phyloP scores from a whole-genome alignment of 2,113 vertebrate genomes.

The Corythornis madagascariensis region DNA sequence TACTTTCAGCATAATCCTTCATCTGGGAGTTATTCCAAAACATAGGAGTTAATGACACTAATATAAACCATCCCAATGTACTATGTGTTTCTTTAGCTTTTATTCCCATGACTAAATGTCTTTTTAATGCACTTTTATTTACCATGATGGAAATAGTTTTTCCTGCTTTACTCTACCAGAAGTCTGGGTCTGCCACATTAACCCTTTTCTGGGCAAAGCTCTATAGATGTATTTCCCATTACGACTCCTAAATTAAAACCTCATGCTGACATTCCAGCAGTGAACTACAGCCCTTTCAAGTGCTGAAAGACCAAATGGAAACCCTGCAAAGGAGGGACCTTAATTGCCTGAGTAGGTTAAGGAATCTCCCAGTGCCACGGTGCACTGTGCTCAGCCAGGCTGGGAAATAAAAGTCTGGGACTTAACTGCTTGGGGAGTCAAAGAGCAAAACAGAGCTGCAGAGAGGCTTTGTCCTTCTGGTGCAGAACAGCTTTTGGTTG shows the following conservation, averaged over 20 bases:
- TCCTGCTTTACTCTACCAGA: slow-evolving; percentile 49
- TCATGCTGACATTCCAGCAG: slow-evolving; percentile 41
- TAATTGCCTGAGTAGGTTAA: background rate
- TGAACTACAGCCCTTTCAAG: background rate
- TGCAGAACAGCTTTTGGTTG: accelerated
- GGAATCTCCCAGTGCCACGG: background rate
- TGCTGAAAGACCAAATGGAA: background rate
- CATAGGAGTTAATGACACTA: slow-evolving; percentile 74
- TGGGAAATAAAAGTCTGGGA: background rate
- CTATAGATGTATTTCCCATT: background rate
- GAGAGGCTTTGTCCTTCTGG: background rate
- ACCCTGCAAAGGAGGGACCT: background rate
- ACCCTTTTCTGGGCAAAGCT: slow-evolving; percentile 37
- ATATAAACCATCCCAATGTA: slow-evolving; percentile 73
- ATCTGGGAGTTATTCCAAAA: slow-evolving; percentile 79
- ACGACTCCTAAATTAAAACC: slow-evolving; percentile 21
- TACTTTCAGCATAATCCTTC: slow-evolving; percentile 76
- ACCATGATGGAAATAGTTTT: slow-evolving; percentile 62
- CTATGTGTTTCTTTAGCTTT: slow-evolving; percentile 72
- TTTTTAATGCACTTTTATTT: slow-evolving; percentile 75
- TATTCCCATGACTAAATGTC: slow-evolving; percentile 76
- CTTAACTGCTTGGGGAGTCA: background rate
- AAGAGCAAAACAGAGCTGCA: background rate
- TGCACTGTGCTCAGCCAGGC: background rate
- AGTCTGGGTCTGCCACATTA: slow-evolving; percentile 41